phyloP scores from a whole-genome alignment of 2,888 invertebrate genomes.

The Clusia tigrina region DNA sequence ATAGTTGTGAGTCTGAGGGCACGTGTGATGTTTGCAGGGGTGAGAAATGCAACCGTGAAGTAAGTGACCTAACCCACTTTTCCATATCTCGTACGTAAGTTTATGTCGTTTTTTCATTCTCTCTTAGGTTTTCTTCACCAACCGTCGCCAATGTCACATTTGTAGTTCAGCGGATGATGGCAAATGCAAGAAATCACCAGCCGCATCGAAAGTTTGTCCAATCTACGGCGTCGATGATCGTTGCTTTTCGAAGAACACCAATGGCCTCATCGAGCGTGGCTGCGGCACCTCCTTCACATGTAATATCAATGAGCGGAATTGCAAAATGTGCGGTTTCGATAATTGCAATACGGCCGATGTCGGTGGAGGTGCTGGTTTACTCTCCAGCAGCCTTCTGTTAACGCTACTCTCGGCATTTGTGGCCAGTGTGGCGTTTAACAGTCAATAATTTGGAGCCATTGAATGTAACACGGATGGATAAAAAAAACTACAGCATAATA shows the following conservation, averaged over 20 bases:
- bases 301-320: conserved; percentile 25
- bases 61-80: no score
- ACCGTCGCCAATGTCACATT: conserved; percentile 52
- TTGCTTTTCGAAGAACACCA: conserved; percentile 42
- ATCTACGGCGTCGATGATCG: conserved; percentile 44
- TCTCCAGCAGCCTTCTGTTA: conserved; percentile 38
- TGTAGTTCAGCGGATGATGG: conserved; percentile 46
- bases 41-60: conserved; percentile 52
- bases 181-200: conserved; percentile 41
- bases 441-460: no score
- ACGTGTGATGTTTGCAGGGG: conserved; percentile 49
- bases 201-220: conserved; percentile 45
- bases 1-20: conserved; percentile 41
- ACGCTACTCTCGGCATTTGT: conserved; percentile 41
- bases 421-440: conserved; percentile 29
- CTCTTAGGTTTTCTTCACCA: conserved; percentile 46
- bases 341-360: conserved; percentile 51
- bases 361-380: conserved; percentile 37
- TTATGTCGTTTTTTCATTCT: no score
- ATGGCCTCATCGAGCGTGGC: conserved; percentile 45
- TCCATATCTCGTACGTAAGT: no score
- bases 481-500: no score
- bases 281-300: conserved; percentile 44
- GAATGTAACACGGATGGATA: no score
- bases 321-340: conserved; percentile 48